Conservation (phyloP, 2,888 invertebrate species). For the Torymus auratus region DNA sequence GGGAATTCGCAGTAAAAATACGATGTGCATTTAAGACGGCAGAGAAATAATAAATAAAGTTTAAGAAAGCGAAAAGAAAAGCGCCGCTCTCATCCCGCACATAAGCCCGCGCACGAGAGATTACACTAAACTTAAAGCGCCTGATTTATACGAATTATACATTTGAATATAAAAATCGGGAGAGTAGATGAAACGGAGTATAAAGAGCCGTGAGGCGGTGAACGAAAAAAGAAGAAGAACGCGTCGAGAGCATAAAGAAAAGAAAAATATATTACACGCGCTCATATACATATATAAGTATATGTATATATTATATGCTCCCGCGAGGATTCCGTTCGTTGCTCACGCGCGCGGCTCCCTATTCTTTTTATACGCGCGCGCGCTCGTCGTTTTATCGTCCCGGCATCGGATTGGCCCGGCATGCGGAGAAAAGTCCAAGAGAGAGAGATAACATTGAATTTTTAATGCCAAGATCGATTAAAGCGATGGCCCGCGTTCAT, state of each 20-base stretch:
- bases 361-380: constrained; percentile 48
- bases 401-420: constrained; percentile 36
- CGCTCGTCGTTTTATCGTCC: constrained; percentile 51
- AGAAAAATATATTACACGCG: constrained; percentile 30
- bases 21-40: too few species aligned
- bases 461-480: constrained; percentile 46
- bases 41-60: too few species aligned
- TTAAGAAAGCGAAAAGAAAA: too few species aligned
- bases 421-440: background rate
- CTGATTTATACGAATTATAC: constrained; percentile 38
- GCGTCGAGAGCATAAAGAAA: constrained; percentile 24
- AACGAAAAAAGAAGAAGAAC: background rate
- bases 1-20: too few species aligned
- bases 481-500: background rate
- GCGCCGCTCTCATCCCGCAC: background rate
- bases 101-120: background rate
- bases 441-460: constrained; percentile 49
- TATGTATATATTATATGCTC: constrained; percentile 8
- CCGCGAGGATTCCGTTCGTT: constrained; percentile 51
- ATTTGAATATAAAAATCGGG: constrained; percentile 38
- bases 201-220: constrained; percentile 28
- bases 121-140: background rate
- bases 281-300: too few species aligned
- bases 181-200: constrained; percentile 35
- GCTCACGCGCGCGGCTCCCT: constrained; percentile 25